Conservation (phyloP, 2,888 invertebrate species). For the Bruchidius siliquastri region DNA sequence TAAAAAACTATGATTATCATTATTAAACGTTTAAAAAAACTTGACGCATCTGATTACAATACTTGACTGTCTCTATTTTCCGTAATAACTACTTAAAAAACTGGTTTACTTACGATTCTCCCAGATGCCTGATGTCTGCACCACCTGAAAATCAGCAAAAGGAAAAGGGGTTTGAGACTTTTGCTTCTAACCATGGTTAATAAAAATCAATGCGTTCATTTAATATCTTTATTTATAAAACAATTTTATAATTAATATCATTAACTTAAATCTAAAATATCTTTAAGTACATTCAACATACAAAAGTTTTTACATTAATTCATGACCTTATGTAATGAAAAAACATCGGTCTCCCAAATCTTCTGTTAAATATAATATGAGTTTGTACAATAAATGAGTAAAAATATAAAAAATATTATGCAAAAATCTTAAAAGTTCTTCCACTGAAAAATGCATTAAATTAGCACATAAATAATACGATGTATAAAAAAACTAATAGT, state of each 20-base stretch:
- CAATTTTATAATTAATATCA: conserved; percentile 41
- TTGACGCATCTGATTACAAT: no score
- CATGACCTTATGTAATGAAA: conserved; percentile 1
- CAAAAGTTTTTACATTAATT: conserved; percentile 37
- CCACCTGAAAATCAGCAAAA: conserved; percentile 1
- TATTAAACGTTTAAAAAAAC: no score
- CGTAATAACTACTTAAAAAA: not conserved
- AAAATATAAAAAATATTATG: not conserved
- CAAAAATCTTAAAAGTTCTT: not conserved
- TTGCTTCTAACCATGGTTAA: not conserved
- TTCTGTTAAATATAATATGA: not conserved
- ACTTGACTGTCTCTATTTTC: not conserved
- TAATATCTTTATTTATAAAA: conserved; percentile 44
- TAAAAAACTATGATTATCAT: no score
- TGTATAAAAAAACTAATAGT: no score
- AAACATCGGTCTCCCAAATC: not conserved
- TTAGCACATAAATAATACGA: no score
- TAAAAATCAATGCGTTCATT: not conserved
- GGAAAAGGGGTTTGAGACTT: not conserved
- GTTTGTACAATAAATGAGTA: not conserved
- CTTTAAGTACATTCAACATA: conserved; percentile 43
- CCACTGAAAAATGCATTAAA: no score
- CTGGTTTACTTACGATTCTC: conserved; percentile 41
- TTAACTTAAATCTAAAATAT: conserved; percentile 39
- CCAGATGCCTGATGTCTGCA: conserved; percentile 26